phyloP scores from a whole-genome alignment of 2,113 vertebrate genomes.

The Pycnonotus jocosus region DNA sequence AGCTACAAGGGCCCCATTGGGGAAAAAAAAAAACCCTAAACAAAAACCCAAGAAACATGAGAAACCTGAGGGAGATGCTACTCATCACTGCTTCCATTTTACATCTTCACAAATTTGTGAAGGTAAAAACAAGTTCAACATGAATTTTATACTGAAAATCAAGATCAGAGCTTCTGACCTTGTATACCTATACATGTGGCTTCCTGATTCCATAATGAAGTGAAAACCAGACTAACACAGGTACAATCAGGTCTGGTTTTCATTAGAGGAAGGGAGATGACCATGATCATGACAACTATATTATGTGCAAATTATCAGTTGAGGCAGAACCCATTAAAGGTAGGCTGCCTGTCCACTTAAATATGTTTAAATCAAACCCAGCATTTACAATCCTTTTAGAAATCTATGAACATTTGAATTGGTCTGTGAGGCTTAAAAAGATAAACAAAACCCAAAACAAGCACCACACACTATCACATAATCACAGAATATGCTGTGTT shows the following conservation, averaged over 20 bases:
- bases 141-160: background rate
- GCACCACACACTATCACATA: background rate
- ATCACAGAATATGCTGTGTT: background rate
- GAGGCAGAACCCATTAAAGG: background rate
- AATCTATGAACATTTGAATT: background rate
- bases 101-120: background rate
- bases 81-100: background rate
- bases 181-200: accelerated
- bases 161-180: background rate
- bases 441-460: accelerated
- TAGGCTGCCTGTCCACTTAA: background rate
- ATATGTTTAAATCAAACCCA: background rate
- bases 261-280: background rate
- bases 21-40: background rate
- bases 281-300: background rate
- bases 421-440: background rate
- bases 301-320: background rate
- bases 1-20: accelerated
- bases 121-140: background rate
- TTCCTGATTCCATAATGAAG: background rate
- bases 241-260: background rate
- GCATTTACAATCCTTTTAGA: background rate
- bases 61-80: background rate
- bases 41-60: background rate
- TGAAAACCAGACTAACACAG: accelerated